phyloP scores from a whole-genome alignment of 2,797 vertebrate genomes.

The Spatula clypeata region DNA sequence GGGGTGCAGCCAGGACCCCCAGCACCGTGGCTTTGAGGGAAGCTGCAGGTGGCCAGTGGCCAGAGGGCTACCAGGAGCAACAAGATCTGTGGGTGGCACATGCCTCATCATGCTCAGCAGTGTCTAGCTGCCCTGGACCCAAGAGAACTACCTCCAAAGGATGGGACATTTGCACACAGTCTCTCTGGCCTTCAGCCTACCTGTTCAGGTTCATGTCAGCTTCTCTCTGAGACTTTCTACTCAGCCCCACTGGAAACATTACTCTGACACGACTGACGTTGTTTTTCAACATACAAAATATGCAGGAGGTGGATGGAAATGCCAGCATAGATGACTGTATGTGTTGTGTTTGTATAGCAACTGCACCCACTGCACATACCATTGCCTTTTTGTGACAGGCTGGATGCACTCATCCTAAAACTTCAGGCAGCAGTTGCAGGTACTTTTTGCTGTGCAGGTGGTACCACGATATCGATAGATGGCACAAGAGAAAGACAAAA shows the following conservation, averaged over 20 bases:
- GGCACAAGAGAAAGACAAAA: conserved; percentile 6
- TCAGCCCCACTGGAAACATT: neutral
- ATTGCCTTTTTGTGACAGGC: neutral
- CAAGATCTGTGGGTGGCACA: accelerated
- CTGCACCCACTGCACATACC: accelerated
- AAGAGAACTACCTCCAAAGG: neutral
- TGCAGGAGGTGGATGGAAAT: neutral
- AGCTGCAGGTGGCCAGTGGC: accelerated
- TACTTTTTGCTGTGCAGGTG: neutral
- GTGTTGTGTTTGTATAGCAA: accelerated
- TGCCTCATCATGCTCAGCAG: neutral
- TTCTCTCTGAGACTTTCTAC: neutral
- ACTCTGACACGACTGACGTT: neutral
- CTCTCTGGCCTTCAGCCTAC: neutral
- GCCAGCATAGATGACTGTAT: neutral
- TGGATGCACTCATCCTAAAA: conserved; percentile 11
- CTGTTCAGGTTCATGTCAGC: neutral
- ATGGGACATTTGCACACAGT: accelerated
- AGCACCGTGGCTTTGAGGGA: accelerated
- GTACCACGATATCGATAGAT: neutral
- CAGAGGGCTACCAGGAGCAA: accelerated
- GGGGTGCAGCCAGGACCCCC: neutral
- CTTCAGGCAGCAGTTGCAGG: neutral
- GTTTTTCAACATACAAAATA: neutral
- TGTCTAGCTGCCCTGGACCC: neutral